Base-by-base conservation (phyloP, 2,888 invertebrate genomes). In the Crepidodera aurea region DNA sequence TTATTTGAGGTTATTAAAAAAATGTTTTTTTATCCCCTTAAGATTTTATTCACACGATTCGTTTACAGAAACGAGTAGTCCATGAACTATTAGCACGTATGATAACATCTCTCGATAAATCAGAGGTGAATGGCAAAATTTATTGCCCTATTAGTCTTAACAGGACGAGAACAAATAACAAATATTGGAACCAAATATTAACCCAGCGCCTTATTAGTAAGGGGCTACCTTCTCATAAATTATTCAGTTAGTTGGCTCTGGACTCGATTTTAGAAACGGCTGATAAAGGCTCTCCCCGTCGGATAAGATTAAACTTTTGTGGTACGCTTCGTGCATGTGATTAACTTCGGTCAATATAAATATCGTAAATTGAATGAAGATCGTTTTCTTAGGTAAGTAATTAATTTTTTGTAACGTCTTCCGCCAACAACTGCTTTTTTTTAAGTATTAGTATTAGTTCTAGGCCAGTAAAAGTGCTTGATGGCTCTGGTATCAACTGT, bases 111-210 rank as follows among this genome's bases (percentile, higher is more conserved):
- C 68, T 71, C 75, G 75, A 77, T 78, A 78, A 78, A 78, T 78
- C 78, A 77, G 69, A 74, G 73, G 75, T 76, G 76, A 77, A 76
- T 75, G 71, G 69, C 62, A 72, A 73, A 76, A 78, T 78, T 78
- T 78, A 79, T 78, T 77, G 75, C 76, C 75, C 77, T 75, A 79
- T 78, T 79, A 77, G 72, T 75, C 68, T 69, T 71, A 74, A 73
- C 74, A 77, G 78, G 77, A 76, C 72, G 75, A 71, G 75, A 76
- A 77, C 77, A 76, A 79, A 78, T 77, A 75, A 76, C 76, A 79
- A 79, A 78, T 78, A 78, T 79, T 78, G 73, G 74, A 71, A 70
- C 73, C 76, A 78, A 79, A 78, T 78, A 78, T 78, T 78, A 74
- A 75, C 71, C 70, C 51, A 40, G 69, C 59, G 46, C 57, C 58